phyloP scores from a whole-genome alignment of 2,113 vertebrate genomes.

The Colinus virginianus region DNA sequence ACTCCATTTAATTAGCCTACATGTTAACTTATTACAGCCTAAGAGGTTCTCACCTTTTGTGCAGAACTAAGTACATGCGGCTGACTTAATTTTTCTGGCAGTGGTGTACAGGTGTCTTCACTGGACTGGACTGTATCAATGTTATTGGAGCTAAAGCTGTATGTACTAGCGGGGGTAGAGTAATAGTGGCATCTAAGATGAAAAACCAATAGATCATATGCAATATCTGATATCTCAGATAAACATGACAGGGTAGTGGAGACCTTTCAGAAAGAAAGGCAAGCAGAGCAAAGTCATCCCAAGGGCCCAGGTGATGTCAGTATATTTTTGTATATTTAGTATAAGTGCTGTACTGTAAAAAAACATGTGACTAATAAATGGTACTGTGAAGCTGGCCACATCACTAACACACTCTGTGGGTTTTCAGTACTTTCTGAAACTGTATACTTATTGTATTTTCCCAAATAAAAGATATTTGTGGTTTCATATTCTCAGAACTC shows the following conservation, averaged over 20 bases:
- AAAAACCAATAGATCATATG: not conserved
- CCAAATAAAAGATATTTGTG: slow-evolving; percentile 13
- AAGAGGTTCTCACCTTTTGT: not conserved
- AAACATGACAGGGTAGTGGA: not conserved
- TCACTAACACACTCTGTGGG: not conserved
- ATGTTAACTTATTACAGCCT: not conserved
- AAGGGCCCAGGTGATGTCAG: not conserved
- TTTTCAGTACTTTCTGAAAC: slow-evolving; percentile 28
- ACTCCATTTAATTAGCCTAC: not conserved
- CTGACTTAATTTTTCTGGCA: not conserved
- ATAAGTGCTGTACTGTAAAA: not conserved
- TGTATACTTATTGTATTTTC: not conserved
- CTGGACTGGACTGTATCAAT: not conserved
- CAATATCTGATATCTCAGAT: not conserved
- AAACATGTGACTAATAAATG: not conserved
- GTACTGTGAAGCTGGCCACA: not conserved
- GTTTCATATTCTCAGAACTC: slow-evolving; percentile 26
- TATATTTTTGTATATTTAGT: not conserved
- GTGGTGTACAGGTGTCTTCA: not conserved
- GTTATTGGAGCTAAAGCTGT: not conserved
- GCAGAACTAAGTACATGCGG: not conserved
- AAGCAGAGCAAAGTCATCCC: not conserved
- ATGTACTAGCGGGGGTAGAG: not conserved
- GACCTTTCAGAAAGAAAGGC: not conserved
- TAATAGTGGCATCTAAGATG: not conserved